These are phyloP conservation scores for Austrolebias charrua DNA, from an alignment of 2,797 vertebrate species.

Conservation along the genomic window DNA sequence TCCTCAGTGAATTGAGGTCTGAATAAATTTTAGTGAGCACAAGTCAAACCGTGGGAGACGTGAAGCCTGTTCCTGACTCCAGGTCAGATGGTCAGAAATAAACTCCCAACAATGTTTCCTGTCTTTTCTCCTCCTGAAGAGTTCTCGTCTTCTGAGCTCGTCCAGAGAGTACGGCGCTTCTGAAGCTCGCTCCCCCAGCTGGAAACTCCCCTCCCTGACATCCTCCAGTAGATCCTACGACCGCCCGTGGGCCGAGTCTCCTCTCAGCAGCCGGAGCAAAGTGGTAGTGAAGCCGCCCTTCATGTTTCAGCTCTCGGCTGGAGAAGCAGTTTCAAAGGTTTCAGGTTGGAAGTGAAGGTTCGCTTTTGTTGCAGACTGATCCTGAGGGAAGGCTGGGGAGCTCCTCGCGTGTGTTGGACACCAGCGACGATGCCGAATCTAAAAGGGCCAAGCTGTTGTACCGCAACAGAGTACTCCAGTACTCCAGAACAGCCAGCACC, in stretches of 20 bases:
- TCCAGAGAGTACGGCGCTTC: constrained; percentile 81
- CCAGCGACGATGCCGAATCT: constrained; percentile 87
- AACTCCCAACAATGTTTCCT: background rate
- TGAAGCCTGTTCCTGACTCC: no score
- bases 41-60: background rate
- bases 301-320: constrained; percentile 2
- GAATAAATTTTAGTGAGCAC: no score
- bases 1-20: no score
- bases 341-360: background rate
- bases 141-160: constrained; percentile 76
- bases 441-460: constrained; percentile 96
- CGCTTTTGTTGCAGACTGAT: constrained; percentile 72
- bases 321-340: constrained; percentile 13
- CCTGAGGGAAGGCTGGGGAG: constrained; percentile 86
- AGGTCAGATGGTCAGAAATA: no score
- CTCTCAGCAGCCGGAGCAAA: constrained; percentile 83
- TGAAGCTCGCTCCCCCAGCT: constrained; percentile 78
- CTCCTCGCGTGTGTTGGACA: constrained; percentile 82
- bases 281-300: constrained; percentile 70
- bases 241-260: constrained; percentile 78
- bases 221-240: constrained; percentile 79
- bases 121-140: constrained; percentile 61
- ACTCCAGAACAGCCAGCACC: constrained; percentile 79
- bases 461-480: constrained; percentile 80
- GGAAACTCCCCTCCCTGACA: constrained; percentile 82